These are phyloP conservation scores for Ciona savignyi DNA, from an alignment of 23 tunicate species.

Conservation along the genomic window DNA sequence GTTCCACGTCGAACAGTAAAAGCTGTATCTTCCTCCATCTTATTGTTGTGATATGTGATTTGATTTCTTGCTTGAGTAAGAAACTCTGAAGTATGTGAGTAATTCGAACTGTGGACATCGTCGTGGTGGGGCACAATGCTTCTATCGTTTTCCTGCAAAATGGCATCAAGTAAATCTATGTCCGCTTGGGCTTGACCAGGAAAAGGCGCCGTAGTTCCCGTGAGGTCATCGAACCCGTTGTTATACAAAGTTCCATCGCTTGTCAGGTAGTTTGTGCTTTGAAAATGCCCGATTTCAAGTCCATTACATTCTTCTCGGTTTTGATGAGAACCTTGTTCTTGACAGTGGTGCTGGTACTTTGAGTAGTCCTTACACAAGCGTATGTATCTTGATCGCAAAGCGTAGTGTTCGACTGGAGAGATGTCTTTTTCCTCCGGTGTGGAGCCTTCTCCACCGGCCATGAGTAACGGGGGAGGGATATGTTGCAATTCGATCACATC, in stretches of 20 bases:
- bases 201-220: conserved; percentile 1
- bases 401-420: background rate
- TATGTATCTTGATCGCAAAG: conserved; percentile 16
- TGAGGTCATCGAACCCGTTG: background rate
- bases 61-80: background rate
- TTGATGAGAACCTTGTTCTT: too few species aligned
- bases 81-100: background rate
- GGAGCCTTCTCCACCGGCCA: background rate
- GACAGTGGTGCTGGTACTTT: background rate
- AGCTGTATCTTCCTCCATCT: background rate
- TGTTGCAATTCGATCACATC: conserved; percentile 28
- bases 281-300: background rate
- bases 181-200: conserved; percentile 6
- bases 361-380: conserved; percentile 19
- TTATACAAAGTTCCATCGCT: background rate
- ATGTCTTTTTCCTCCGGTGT: conserved; percentile 1
- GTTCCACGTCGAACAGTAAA: background rate
- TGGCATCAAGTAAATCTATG: conserved; percentile 14
- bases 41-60: background rate
- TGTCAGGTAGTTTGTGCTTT: background rate
- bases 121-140: background rate
- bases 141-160: conserved; percentile 7
- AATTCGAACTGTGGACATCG: background rate
- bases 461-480: conserved; percentile 29
- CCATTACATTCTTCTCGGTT: too few species aligned